Evolutionary conservation across 2,113 vertebrate genomes (phyloP), one percentile per base, ranked within the genome.

Genomic region (Neogale vison): DNA sequence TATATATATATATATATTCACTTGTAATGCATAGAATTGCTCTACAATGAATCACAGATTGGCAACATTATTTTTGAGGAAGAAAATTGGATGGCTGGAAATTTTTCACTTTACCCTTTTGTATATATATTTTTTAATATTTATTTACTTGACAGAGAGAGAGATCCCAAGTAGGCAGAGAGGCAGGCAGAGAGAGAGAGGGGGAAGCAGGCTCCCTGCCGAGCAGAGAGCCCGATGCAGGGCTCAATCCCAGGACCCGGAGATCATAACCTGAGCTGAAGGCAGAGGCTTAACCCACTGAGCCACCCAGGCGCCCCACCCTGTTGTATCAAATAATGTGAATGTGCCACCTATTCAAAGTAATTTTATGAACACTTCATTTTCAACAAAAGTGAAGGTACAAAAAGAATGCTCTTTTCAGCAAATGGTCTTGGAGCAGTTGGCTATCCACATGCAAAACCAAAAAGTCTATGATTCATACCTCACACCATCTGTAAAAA

Each of bases 341-440:
- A 76, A 92, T 85, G 11, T 57, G 6, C 69, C 90, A 76, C 45
- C 12, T 65, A 45, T 50, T 47, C 39, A 89, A 79, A 87, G 63
- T 77, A 88, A 83, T 80, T 89, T 95, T 47, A 42, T 77, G n/a
- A 90, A 69, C 20, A 57, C 31, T 92, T 83, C 57, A 61, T 86
- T 96, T 96, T 95, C 50, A 81, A 76, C 79, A 76, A 88, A 93
- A 84, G 39, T 88, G 67, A 95, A 94, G 86, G 80, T 17, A 67
- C 36, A 92, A 18, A 87, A 93, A 76, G 67, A 10, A 81, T 74
- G 8, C 18, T 82, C 18, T 92, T 92, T 95, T 83, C 26, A 93
- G 61, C 57, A 86, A 89, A 45, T 4, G 1, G 21, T 93, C 18
- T 67, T 93, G 6, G 21, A 76, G n/a, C 61, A 82, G 45, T 71